A percentile compares a stretch with the other conserved stretches of the same genome.
Conservation (phyloP, 2,113 vertebrate species). For the Alexandromys fortis region DNA sequence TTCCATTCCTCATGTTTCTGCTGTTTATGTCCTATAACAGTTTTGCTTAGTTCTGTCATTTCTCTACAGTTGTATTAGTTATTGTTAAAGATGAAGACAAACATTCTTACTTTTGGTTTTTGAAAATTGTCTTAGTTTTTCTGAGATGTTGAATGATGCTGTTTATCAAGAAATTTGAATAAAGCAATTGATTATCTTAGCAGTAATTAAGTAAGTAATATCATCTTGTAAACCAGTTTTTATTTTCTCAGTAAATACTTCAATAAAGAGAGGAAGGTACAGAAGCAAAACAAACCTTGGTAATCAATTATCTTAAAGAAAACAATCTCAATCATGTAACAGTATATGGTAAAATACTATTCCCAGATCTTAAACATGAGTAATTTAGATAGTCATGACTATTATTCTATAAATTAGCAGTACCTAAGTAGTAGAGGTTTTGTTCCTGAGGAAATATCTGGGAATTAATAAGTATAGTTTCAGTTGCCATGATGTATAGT, state of each 20-base stretch:
- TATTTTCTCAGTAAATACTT: neutral
- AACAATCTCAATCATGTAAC: neutral
- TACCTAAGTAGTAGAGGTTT: neutral
- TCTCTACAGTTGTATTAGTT: neutral
- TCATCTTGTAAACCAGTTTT: neutral
- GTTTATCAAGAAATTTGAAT: neutral
- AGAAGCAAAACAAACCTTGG: neutral
- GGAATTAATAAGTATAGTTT: neutral
- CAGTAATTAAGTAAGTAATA: neutral
- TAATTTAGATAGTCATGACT: neutral
- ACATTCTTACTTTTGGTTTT: neutral
- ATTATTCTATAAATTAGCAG: neutral
- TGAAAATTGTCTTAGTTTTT: neutral
- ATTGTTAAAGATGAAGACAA: neutral
- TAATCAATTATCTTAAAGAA: constrained; percentile 3
- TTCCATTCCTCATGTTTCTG: neutral
- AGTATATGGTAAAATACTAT: neutral
- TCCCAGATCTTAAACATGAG: neutral
- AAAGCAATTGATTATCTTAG: neutral
- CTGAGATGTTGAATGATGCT: neutral
- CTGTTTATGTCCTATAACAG: neutral
- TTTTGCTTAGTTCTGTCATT: neutral
- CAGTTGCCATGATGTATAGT: neutral
- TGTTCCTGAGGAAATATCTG: neutral
- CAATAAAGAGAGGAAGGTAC: neutral